These are phyloP conservation scores for Pherbina coryleti DNA, from an alignment of 2,888 invertebrate genomes.

Conservation along the genomic window DNA sequence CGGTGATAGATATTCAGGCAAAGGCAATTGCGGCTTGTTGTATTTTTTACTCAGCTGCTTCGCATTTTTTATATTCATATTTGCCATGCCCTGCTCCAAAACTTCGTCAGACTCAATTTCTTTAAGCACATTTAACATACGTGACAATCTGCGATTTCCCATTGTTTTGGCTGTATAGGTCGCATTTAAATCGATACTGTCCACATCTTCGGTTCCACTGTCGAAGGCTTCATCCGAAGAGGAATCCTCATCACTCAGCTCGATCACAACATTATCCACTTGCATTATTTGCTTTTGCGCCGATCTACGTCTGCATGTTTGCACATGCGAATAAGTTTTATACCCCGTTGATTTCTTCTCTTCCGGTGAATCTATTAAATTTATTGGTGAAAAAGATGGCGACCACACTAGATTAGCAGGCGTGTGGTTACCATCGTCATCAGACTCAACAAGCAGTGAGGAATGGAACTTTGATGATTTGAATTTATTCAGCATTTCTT, in stretches of 20 bases:
- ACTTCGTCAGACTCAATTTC: background rate
- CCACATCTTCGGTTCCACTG: background rate
- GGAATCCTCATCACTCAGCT: background rate
- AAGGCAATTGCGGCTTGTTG: background rate
- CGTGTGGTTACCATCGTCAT: background rate
- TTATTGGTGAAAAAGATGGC: background rate
- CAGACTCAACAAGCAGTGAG: background rate
- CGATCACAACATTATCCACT: conserved; percentile 7
- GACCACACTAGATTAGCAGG: background rate
- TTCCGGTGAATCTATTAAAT: background rate
- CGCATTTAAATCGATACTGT: conserved; percentile 27
- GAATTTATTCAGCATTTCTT: conserved; percentile 18
- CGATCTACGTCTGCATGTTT: background rate
- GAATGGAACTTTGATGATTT: conserved; percentile 3
- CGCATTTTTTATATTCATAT: background rate
- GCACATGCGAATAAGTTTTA: background rate
- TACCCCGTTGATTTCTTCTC: background rate
- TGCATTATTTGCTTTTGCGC: background rate
- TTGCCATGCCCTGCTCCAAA: background rate
- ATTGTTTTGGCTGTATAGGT: conserved; percentile 32
- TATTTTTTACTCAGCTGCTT: background rate
- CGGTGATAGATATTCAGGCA: conserved; percentile 1
- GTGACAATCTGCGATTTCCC: conserved; percentile 9
- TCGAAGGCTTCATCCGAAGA: background rate
- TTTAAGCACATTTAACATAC: conserved; percentile 28